Base-by-base conservation (phyloP, 2,797 vertebrate genomes). In the Phoeniculus purpureus region DNA sequence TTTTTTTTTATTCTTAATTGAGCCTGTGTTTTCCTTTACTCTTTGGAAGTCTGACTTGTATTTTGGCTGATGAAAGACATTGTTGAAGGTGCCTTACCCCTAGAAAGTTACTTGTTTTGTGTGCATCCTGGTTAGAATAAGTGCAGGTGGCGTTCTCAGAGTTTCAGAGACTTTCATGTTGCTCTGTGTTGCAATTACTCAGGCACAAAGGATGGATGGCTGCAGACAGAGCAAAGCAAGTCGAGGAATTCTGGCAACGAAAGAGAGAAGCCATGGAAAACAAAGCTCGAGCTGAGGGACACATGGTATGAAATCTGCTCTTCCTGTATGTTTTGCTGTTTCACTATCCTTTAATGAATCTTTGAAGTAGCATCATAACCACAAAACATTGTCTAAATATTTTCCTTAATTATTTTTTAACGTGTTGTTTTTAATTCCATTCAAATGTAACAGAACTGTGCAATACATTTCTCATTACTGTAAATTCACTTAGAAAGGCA, bases 211-310 rank as follows among this genome's bases (percentile, higher is more conserved):
- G 97, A 68, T 98, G 98, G 71, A 94, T 97, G 79, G 94, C 94
- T 71, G 96, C 94, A 74, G 99, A 98, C 67, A 98, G 98, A 92
- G 97, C 98, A 92, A 98, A 97, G 91, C 99, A 99, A 96, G 99
- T 99, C 20, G 98, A 99, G 95, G 99, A 99, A 96, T 99, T 99
- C 91, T 98, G 99, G 76, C 99, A 99, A 94, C 97, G 99, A 25
- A 99, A 99, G 94, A 98, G 88, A 89, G 99, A 99, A 97, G 99
- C 99, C 52, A 97, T 99, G 98, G 97, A 98, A 95, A 99, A 99
- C 96, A 99, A 99, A 98, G 99, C 98, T 32, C 98, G 99, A 59
- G 99, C 99, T 2, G 98, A 99, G 96, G 99, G 99, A 95, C 99
- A 99, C 86, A 97, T 99, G 99, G 99, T 99, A 99, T 40, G 98